phyloP scores from a whole-genome alignment of 2,797 vertebrate genomes.

The Tadarida brasiliensis region DNA sequence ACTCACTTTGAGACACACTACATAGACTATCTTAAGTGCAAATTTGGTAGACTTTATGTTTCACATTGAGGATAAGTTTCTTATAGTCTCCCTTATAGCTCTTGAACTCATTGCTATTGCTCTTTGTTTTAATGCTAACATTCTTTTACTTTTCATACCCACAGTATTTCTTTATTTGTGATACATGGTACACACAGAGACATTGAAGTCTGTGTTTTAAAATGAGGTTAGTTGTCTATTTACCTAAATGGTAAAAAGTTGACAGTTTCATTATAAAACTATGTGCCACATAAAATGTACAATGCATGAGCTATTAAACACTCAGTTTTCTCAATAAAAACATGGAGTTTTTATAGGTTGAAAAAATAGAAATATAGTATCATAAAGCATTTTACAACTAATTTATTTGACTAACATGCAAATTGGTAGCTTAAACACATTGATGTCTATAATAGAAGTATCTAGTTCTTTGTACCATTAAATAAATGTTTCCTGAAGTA shows the following conservation, averaged over 20 bases:
- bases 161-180: background rate
- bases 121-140: slow-evolving; percentile 4
- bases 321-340: slow-evolving; percentile 16
- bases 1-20: background rate
- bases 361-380: background rate
- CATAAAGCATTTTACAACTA: slow-evolving; percentile 16
- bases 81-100: slow-evolving; percentile 14
- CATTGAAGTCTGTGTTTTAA: slow-evolving; percentile 33
- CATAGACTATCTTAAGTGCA: background rate
- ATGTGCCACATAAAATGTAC: background rate
- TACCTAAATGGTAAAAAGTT: slow-evolving; percentile 1
- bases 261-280: slow-evolving; percentile 55
- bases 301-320: background rate
- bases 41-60: slow-evolving; percentile 25
- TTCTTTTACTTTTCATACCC: background rate
- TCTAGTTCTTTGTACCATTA: background rate
- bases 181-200: background rate
- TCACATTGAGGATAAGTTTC: background rate
- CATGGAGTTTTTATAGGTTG: background rate
- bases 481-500: background rate
- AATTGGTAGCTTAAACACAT: background rate
- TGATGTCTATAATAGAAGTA: background rate
- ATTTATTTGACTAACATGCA: background rate
- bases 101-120: background rate
- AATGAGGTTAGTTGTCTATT: slow-evolving; percentile 58